Percentiles rank a stretch among this genome's conserved stretches.
phyloP scores from a whole-genome alignment of 2,888 invertebrate species.

The Reticulitermes lucifugus region DNA sequence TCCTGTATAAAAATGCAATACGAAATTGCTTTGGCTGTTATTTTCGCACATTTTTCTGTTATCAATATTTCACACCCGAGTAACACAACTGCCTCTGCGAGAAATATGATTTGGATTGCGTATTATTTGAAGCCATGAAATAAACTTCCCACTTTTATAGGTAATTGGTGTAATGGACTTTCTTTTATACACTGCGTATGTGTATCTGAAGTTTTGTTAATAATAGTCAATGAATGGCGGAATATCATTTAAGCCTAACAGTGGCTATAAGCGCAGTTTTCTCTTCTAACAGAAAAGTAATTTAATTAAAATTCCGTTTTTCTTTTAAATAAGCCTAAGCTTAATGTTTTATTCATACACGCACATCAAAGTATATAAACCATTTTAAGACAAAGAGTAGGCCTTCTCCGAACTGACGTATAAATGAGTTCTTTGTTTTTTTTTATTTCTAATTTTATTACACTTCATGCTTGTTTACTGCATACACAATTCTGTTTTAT shows the following conservation, averaged over 20 bases:
- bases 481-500: no score
- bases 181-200: background rate
- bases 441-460: no score
- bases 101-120: background rate
- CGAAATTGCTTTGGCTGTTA: background rate
- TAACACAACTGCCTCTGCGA: background rate
- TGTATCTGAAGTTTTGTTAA: background rate
- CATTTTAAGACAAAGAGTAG: no score
- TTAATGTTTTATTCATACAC: no score
- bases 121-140: background rate
- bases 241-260: background rate
- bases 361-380: no score
- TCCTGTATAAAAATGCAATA: background rate
- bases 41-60: background rate
- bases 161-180: background rate
- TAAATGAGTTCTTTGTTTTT: no score
- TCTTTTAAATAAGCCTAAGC: no score
- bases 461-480: no score
- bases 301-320: no score
- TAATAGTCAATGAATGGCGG: background rate
- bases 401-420: no score
- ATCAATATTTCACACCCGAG: background rate
- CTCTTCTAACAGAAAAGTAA: no score
- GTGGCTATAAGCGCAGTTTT: no score
- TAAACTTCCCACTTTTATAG: background rate